Evolutionary conservation across 2,797 vertebrate species (phyloP).

Genomic region (Sebastes kiyomatsui): DNA sequence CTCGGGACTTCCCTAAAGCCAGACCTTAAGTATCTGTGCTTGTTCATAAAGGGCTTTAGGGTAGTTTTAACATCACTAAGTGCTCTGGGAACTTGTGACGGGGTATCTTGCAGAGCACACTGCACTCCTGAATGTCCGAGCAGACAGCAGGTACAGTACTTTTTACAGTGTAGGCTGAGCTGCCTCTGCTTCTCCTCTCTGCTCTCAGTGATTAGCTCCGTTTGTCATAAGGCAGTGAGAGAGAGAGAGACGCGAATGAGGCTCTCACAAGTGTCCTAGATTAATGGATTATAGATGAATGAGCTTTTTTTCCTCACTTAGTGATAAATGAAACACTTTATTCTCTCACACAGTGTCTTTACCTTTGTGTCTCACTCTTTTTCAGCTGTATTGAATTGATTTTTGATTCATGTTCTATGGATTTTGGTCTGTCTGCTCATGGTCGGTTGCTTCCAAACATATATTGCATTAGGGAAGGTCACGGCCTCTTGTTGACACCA

Average conservation of each 20-base stretch:
- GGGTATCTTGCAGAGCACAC: not conserved
- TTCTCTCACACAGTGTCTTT: slow-evolving; percentile 9
- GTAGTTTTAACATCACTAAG: not conserved
- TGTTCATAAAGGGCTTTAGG: not conserved
- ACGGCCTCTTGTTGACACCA: slow-evolving; percentile 33
- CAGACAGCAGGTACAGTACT: not conserved
- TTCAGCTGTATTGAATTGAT: slow-evolving; percentile 41
- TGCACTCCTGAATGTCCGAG: not conserved
- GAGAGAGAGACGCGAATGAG: slow-evolving; percentile 45
- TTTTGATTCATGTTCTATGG: slow-evolving; percentile 64
- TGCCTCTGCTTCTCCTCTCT: slow-evolving; percentile 8
- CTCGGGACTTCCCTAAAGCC: not conserved
- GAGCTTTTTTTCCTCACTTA: slow-evolving; percentile 28
- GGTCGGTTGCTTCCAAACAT: slow-evolving; percentile 46
- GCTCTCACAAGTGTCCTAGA: slow-evolving; percentile 70
- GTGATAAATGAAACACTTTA: slow-evolving; percentile 69
- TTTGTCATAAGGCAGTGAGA: slow-evolving; percentile 71
- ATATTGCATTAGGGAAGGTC: slow-evolving; percentile 52
- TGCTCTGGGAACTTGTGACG: not conserved
- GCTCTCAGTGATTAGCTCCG: slow-evolving; percentile 65
- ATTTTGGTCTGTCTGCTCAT: slow-evolving; percentile 34
- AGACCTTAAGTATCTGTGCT: not conserved
- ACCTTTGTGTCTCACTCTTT: slow-evolving; percentile 8
- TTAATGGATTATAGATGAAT: slow-evolving; percentile 73
- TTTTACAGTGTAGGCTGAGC: slow-evolving; percentile 47